These are phyloP conservation scores for Ptychoptera contaminata DNA, from an alignment of 2,888 invertebrate genomes.

Conservation along the genomic window DNA sequence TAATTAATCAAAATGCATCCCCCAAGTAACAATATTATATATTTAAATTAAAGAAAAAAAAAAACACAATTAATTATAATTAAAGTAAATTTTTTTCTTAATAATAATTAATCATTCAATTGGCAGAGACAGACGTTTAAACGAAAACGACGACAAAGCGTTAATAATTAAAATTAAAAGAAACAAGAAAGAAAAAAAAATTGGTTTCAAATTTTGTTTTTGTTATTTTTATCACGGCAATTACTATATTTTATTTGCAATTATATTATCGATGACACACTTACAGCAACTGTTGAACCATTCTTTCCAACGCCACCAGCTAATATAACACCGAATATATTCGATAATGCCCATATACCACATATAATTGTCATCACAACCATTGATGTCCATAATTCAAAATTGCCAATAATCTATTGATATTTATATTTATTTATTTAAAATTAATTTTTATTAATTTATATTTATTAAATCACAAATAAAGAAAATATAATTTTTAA, in stretches of 20 bases:
- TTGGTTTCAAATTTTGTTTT: constrained; percentile 5
- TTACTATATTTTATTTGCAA: not conserved
- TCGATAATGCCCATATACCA: constrained; percentile 53
- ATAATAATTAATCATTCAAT: not conserved
- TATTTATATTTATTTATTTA: not conserved
- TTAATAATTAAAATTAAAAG: not conserved
- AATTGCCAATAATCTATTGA: constrained; percentile 40
- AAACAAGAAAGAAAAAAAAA: constrained; percentile 3
- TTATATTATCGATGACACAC: constrained; percentile 28
- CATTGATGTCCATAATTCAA: constrained; percentile 63
- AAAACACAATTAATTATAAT: not conserved
- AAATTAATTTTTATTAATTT: not conserved
- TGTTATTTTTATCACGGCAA: constrained; percentile 5
- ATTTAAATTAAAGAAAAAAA: not conserved
- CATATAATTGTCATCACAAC: constrained; percentile 57
- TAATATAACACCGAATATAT: constrained; percentile 63
- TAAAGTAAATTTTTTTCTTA: not conserved
- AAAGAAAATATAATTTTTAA: too few relatives aligned
- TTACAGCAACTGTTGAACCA: constrained; percentile 98
- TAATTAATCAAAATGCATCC: too few relatives aligned
- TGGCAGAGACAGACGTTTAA: constrained; percentile 10
- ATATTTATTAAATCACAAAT: too few relatives aligned
- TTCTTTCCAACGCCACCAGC: constrained; percentile 96
- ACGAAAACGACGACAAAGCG: constrained; percentile 2
- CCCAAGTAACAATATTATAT: not conserved